Evolutionary conservation across 2,888 invertebrate genomes (phyloP).

Genomic region (Bursaphelenchus okinawaensis): DNA sequence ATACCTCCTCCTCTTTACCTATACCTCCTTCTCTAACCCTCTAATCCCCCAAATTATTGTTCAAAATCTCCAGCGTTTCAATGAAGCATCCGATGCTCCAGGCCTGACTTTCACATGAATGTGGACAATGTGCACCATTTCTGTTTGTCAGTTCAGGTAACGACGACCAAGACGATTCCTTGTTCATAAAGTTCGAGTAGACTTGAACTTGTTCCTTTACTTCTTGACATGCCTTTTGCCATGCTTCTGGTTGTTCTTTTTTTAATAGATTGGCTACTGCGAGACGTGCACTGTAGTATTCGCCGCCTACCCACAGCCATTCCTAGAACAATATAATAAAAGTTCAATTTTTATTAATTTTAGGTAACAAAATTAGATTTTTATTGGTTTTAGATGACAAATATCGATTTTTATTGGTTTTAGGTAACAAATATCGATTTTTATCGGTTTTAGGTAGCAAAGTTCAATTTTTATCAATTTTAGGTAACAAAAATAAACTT

Average conservation of each 20-base stretch:
- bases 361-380: too few relatives aligned
- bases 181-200: slow-evolving; percentile 53
- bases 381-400: too few relatives aligned
- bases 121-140: slow-evolving; percentile 74
- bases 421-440: too few relatives aligned
- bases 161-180: slow-evolving; percentile 76
- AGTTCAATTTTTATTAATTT: too few relatives aligned
- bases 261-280: slow-evolving; percentile 58
- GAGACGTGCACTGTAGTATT: slow-evolving; percentile 32
- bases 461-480: too few relatives aligned
- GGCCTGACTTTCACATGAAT: slow-evolving; percentile 89
- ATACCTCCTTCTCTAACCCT: too few relatives aligned
- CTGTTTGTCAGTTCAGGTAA: slow-evolving; percentile 87
- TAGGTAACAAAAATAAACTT: too few relatives aligned
- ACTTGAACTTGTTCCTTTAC: slow-evolving; percentile 32
- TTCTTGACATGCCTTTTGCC: slow-evolving; percentile 34
- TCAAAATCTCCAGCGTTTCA: slow-evolving; percentile 66
- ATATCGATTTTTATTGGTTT: too few relatives aligned
- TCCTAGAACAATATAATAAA: slow-evolving; percentile 71
- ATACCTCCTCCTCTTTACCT: too few relatives aligned
- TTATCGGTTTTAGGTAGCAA: too few relatives aligned
- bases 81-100: slow-evolving; percentile 86
- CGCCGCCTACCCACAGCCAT: slow-evolving; percentile 68
- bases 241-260: slow-evolving; percentile 53
- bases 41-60: too few relatives aligned